Evolutionary conservation across 2,113 vertebrate genomes (phyloP).

Genomic region (Clarias gariepinus): DNA sequence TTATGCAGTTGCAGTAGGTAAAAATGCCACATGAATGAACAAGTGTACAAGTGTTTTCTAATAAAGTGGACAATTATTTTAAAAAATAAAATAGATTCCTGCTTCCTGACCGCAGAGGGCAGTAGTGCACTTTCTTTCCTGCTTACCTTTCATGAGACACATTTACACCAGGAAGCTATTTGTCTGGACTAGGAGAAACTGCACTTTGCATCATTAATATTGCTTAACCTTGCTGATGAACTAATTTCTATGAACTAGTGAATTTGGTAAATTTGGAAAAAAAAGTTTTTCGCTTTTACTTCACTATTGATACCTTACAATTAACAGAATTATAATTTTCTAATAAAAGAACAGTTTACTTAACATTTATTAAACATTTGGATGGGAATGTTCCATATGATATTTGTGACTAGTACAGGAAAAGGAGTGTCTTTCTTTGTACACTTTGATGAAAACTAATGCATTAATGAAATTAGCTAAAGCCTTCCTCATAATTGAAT

Average conservation of each 20-base stretch:
- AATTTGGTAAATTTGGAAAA: too few relatives aligned
- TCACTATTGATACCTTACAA: not conserved
- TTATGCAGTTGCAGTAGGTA: too few relatives aligned
- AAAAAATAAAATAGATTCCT: not conserved
- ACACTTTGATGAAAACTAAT: not conserved
- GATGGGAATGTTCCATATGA: not conserved
- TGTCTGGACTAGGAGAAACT: not conserved
- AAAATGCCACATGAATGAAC: not conserved
- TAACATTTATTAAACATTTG: not conserved
- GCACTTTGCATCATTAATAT: not conserved
- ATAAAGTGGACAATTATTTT: not conserved
- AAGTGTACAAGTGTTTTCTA: not conserved
- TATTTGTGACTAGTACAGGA: not conserved
- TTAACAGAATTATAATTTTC: not conserved
- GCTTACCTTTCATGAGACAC: not conserved
- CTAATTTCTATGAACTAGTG: not conserved
- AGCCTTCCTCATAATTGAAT: not conserved
- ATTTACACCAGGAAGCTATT: not conserved
- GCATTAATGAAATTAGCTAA: not conserved
- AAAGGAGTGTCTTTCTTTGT: not conserved
- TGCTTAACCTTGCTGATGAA: not conserved
- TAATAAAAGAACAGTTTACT: too few relatives aligned
- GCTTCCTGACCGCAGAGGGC: constrained; percentile 14
- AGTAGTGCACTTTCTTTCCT: not conserved
- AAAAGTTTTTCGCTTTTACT: too few relatives aligned